Evolutionary conservation across 2,797 vertebrate species (phyloP).

Genomic region (Rhynchotus rufescens): DNA sequence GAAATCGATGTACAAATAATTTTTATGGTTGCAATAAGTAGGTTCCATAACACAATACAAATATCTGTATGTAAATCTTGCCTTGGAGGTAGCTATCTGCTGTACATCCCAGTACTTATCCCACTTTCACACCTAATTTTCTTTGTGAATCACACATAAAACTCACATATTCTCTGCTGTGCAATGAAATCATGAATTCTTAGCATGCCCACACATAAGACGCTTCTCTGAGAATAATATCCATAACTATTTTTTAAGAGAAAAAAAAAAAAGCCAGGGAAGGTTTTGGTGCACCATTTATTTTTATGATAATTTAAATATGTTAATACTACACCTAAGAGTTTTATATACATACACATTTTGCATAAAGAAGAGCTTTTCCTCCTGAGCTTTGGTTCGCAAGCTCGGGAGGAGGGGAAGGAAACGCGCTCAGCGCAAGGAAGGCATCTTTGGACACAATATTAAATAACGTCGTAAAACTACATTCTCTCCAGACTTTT

Average conservation of each 20-base stretch:
- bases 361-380: slow-evolving; percentile 69
- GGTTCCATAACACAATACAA: slow-evolving; percentile 62
- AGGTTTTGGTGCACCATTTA: slow-evolving; percentile 74
- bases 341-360: slow-evolving; percentile 59
- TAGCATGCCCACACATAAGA: slow-evolving; percentile 68
- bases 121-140: slow-evolving; percentile 74
- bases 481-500: slow-evolving; percentile 55
- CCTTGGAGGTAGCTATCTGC: slow-evolving; percentile 64
- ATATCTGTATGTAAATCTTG: slow-evolving; percentile 72
- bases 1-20: slow-evolving; percentile 63
- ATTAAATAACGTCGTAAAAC: slow-evolving; percentile 46
- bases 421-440: background rate
- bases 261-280: background rate
- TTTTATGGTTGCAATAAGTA: slow-evolving; percentile 62
- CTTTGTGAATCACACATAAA: slow-evolving; percentile 75
- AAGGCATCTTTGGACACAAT: slow-evolving; percentile 45
- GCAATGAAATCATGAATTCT: slow-evolving; percentile 75
- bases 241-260: slow-evolving; percentile 48
- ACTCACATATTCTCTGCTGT: slow-evolving; percentile 70
- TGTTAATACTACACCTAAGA: slow-evolving; percentile 70
- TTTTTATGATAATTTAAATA: slow-evolving; percentile 78
- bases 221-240: slow-evolving; percentile 68
- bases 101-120: slow-evolving; percentile 69
- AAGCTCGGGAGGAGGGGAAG: background rate
- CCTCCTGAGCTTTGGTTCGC: background rate